A percentile compares a stretch with the other conserved stretches of the same genome.
phyloP scores from a whole-genome alignment of 2,113 vertebrate genomes.

The Podarcis cretensis region DNA sequence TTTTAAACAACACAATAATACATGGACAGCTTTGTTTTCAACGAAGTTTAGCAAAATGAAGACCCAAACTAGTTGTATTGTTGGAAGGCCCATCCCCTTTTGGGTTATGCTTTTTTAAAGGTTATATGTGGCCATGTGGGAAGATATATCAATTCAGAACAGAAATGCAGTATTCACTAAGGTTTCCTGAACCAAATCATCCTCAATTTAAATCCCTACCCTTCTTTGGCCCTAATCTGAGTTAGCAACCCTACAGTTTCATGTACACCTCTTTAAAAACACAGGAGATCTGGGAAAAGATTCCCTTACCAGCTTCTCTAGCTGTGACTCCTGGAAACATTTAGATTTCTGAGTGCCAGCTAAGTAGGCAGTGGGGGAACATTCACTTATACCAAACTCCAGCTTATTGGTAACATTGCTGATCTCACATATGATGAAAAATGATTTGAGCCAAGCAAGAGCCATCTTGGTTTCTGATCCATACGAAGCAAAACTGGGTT shows the following conservation, averaged over 20 bases:
- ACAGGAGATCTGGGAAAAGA: background rate
- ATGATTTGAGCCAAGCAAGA: conserved; percentile 45
- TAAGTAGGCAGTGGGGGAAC: conserved; percentile 38
- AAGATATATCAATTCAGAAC: background rate
- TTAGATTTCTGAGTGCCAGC: conserved; percentile 9
- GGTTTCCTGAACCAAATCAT: background rate
- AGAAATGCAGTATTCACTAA: background rate
- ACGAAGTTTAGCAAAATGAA: background rate
- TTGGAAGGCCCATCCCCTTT: background rate
- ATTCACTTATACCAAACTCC: conserved; percentile 62
- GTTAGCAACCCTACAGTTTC: background rate
- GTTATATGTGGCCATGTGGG: background rate
- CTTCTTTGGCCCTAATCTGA: background rate
- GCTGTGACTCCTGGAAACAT: background rate
- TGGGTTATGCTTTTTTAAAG: background rate
- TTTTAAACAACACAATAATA: background rate
- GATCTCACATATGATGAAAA: conserved; percentile 47
- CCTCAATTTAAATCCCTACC: background rate
- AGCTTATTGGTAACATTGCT: conserved; percentile 53
- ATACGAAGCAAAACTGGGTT: conserved; percentile 55
- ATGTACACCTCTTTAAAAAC: background rate
- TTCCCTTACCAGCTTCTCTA: background rate
- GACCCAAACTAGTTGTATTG: background rate
- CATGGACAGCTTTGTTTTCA: background rate
- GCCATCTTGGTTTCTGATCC: conserved; percentile 73